These are phyloP conservation scores for Eledone cirrhosa DNA, from an alignment of 2,888 invertebrate genomes.

Conservation along the genomic window DNA sequence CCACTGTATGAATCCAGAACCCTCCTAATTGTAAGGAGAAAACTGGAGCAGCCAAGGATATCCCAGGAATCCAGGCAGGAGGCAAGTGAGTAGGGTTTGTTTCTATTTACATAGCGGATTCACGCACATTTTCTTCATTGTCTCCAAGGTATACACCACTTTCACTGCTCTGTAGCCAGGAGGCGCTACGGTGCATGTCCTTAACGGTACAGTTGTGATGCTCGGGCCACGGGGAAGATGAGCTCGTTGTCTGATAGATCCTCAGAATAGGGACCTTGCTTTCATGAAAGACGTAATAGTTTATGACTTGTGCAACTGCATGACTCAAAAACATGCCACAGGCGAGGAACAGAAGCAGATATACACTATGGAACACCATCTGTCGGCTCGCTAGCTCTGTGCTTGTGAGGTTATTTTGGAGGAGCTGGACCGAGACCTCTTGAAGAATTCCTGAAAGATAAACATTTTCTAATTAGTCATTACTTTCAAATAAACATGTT, in stretches of 20 bases:
- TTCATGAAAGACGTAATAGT: constrained; percentile 45
- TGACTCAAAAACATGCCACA: constrained; percentile 52
- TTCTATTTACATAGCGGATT: constrained; percentile 32
- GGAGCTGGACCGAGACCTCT: constrained; percentile 27
- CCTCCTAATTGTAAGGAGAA: not conserved
- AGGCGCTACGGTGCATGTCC: constrained; percentile 52
- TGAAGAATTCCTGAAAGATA: constrained; percentile 26
- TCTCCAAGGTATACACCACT: constrained; percentile 56
- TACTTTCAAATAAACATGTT: too few species aligned
- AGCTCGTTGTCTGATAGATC: constrained; percentile 30
- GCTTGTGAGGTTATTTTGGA: constrained; percentile 27
- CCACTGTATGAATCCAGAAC: constrained; percentile 18
- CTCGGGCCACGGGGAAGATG: constrained; percentile 29
- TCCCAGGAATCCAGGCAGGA: constrained; percentile 16
- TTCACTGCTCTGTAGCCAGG: constrained; percentile 58
- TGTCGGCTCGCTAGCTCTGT: constrained; percentile 33
- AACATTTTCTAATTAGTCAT: too few species aligned
- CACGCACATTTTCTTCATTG: constrained; percentile 36
- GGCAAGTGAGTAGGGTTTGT: constrained; percentile 7
- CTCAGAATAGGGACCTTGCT: constrained; percentile 27
- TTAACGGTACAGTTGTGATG: constrained; percentile 33
- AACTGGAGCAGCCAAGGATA: constrained; percentile 25
- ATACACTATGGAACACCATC: constrained; percentile 46
- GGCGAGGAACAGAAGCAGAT: constrained; percentile 44
- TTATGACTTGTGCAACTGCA: constrained; percentile 46